phyloP scores from a whole-genome alignment of 2,797 vertebrate species.

The Phalanger gymnotis region DNA sequence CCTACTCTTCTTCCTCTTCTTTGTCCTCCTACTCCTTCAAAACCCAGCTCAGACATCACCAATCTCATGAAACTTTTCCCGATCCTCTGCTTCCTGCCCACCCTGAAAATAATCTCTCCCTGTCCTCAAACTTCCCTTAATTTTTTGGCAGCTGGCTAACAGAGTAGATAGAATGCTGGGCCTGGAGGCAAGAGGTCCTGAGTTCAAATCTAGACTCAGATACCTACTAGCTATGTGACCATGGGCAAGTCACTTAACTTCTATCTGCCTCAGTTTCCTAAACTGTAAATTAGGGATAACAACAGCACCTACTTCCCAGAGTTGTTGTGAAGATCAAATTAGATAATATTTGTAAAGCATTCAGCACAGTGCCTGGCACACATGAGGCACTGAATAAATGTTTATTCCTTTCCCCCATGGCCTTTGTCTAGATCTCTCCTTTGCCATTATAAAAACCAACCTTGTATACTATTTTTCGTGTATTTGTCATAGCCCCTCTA shows the following conservation, averaged over 20 bases:
- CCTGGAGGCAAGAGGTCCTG: background rate
- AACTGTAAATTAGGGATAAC: background rate
- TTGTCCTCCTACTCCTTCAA: background rate
- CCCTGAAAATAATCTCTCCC: background rate
- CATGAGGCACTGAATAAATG: background rate
- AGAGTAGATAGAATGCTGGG: background rate
- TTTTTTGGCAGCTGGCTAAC: background rate
- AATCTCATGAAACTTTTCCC: background rate
- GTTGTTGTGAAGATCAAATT: background rate
- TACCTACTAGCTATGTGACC: background rate
- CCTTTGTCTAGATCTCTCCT: background rate
- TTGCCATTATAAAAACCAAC: background rate
- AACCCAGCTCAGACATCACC: background rate
- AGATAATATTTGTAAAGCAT: background rate
- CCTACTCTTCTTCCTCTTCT: too few relatives aligned
- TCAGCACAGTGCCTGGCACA: background rate
- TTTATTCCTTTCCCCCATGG: background rate
- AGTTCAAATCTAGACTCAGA: background rate
- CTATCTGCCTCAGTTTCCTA: background rate
- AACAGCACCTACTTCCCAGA: background rate
- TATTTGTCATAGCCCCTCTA: background rate
- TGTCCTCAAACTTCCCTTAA: background rate
- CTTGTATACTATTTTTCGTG: background rate
- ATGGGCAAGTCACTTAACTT: background rate
- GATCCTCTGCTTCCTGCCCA: background rate